phyloP scores from a whole-genome alignment of 64 coral and sea anemone species.

The Pachyseris speciosa region DNA sequence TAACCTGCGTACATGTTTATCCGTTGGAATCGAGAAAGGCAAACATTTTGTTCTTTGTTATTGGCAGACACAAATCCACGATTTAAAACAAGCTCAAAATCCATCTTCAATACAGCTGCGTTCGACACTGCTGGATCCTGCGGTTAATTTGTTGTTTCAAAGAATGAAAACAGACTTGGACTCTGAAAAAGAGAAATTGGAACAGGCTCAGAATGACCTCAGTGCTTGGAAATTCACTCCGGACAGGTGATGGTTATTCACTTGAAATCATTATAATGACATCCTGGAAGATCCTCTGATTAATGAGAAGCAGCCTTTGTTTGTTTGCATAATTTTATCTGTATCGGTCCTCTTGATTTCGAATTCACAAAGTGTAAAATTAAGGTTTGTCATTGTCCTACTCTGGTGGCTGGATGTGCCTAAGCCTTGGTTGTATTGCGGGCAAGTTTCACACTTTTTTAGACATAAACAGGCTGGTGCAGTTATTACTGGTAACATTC shows the following conservation, averaged over 20 bases:
- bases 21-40: background rate
- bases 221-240: constrained; percentile 99
- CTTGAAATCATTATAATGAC: background rate
- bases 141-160: constrained; percentile 99
- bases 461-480: no score
- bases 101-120: constrained; percentile 91
- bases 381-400: no score
- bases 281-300: background rate
- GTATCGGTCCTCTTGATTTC: no score
- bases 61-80: constrained; percentile 97
- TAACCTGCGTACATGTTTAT: no score
- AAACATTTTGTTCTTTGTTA: constrained; percentile 41
- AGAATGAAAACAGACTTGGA: constrained; percentile 99
- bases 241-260: constrained; percentile 82
- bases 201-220: constrained; percentile 98
- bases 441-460: no score
- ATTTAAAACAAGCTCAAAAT: constrained; percentile 99
- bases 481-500: no score
- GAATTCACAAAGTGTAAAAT: no score
- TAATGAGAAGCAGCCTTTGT: background rate
- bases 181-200: constrained; percentile 98
- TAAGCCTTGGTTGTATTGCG: no score
- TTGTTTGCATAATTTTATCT: no score
- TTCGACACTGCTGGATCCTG: constrained; percentile 94
- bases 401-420: no score